Base-by-base conservation (phyloP, 2,888 invertebrate species). In the Drosophila peninsularis region DNA sequence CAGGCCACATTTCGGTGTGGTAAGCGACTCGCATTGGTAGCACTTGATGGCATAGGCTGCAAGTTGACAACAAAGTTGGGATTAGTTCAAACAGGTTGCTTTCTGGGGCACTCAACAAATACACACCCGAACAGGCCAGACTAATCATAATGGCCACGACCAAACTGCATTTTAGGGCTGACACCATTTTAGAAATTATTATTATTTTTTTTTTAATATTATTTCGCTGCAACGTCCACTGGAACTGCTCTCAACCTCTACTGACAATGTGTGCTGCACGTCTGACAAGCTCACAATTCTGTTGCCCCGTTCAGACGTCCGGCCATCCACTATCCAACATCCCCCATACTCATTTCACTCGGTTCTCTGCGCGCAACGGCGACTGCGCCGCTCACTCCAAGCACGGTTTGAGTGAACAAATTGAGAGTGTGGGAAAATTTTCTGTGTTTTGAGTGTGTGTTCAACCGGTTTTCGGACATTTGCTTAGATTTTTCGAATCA, bases 11-110 rank as follows among this genome's bases (percentile, higher is more conserved):
- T 91, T 90, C 13, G 90, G 83, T 66, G 90, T 79, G 30, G 88
- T 78, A 5, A 84, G 71, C 19, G 92, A 92, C 62, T 92, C 92
- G 72, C 92, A 92, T 42, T 89, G 87, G 68, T 91, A 92, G 57
- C 92, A 92, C 42, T 90, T 89, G 56, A 92, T 78, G 65, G 92
- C 92, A 68, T 86, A 90, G 13, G 90, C 92, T 92, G 75, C 7
- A 27, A 39, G 32, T 32, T 27, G 30, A 37, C 36, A 21, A 4
- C 54, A 66, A 41, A 42, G 3, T 37, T 55, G 45, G 10, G 27
- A 34, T 58, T 39, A n/a, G 5, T 24, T 39, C 3, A 42, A 60
- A 62, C 53, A 17, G 32, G 53, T 64, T 41, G 34, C 11, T 3
- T 19, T 37, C 32, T 24, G 10, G 9, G 13, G 14, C 17, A 13